phyloP scores from a whole-genome alignment of 2,113 vertebrate species.

The Sinocyclocheilus anophthalmus region DNA sequence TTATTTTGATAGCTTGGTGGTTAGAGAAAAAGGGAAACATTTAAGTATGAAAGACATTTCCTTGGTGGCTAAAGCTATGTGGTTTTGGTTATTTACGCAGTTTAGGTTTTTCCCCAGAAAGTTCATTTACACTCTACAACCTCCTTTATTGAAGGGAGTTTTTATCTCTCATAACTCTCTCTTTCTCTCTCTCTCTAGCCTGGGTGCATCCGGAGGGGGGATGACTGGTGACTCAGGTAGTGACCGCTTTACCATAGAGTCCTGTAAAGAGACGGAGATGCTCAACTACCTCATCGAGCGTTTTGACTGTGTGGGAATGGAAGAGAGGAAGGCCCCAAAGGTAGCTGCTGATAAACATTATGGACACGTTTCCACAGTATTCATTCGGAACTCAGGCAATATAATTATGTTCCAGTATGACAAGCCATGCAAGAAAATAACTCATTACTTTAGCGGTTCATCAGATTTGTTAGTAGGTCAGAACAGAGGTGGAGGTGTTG shows the following conservation, averaged over 20 bases:
- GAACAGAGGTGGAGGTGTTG: background rate
- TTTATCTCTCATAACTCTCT: constrained; percentile 17
- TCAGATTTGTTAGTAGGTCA: background rate
- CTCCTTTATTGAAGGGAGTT: constrained; percentile 34
- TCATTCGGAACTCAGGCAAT: background rate
- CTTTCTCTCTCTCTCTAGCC: constrained; percentile 60
- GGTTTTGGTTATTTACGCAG: background rate
- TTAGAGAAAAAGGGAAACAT: background rate
- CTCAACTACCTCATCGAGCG: constrained; percentile 99
- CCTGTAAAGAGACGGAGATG: constrained; percentile 98
- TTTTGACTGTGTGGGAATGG: constrained; percentile 98
- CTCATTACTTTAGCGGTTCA: background rate
- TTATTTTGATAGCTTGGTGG: background rate
- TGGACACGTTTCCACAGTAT: background rate
- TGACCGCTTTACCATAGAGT: constrained; percentile 96
- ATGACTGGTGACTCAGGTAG: constrained; percentile 84
- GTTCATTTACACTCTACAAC: background rate
- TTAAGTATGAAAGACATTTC: background rate
- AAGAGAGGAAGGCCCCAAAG: constrained; percentile 98
- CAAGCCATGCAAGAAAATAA: constrained; percentile 3
- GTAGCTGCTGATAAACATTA: constrained; percentile 55
- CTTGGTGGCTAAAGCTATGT: background rate
- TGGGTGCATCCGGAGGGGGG: constrained; percentile 79
- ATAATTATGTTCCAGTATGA: background rate
- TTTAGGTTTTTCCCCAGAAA: background rate